Evolutionary conservation across 2,797 vertebrate genomes (phyloP), one percentile per base, ranked within the genome.

Genomic region (Coregonus suidteri): DNA sequence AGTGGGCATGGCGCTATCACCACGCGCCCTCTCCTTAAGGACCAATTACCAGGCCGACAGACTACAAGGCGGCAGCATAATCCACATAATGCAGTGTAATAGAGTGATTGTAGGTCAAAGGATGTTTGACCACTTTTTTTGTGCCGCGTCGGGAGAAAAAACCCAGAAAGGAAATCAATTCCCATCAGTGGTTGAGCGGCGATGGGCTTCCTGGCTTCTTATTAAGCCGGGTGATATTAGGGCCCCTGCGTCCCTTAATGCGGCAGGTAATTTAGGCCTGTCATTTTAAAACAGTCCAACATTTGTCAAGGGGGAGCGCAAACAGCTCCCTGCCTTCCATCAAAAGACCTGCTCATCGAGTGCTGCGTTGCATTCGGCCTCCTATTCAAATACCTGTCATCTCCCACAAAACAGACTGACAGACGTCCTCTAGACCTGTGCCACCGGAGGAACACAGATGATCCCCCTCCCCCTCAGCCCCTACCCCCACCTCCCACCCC

Each of bases 381-480:
- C 78, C 84, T 90, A 87, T 91, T 95, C 89, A 93, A 91, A 93
- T 84, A 87, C 80, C 85, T 94, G 90, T 93, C 92, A 90, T 92
- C 88, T 92, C 91, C 89, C 86, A 88, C 88, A 84, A 85, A 84
- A 82, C 73, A 88, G 92, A 93, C 88, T 94, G 87, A 93, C 87
- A 89, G 87, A 93, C 87, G 91, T 89, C 91, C 82, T 68, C 91
- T 95, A 94, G 89, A 94, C 92, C 78, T 86, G 85, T 92, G 89
- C 92, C 92, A 85, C 89, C 82, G 91, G 91, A 85, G 89, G 87
- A 88, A 85, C 85, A 77, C 89, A 89, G 87, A 86, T 85, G 87
- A 68, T 88, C 91, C 85, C 89, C 84, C 66, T n/a, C 53, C 54
- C 41, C 16, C 41, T 47, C 41, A 9, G 41, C 41, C 41, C 41